These are phyloP conservation scores for Corythaeola cristata DNA, from an alignment of 2,113 vertebrate species.

Conservation along the genomic window DNA sequence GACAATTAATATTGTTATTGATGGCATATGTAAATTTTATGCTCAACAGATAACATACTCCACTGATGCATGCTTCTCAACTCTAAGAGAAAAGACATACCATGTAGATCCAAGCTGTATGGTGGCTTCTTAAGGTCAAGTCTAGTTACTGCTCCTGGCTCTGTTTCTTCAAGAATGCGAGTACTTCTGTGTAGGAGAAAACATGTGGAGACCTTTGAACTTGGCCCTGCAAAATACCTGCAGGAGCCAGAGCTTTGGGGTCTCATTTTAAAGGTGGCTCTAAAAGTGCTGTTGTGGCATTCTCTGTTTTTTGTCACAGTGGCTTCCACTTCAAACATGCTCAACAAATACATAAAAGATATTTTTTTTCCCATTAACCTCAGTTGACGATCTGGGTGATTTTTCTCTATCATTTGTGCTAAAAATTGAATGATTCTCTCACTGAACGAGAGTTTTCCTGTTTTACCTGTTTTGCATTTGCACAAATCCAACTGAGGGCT, in stretches of 20 bases:
- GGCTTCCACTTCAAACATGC: background rate
- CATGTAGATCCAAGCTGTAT: background rate
- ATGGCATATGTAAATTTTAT: background rate
- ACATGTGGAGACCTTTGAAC: too few species aligned
- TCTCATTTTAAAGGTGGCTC: background rate
- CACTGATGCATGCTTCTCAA: too few species aligned
- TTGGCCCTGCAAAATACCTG: background rate
- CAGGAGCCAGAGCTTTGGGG: background rate
- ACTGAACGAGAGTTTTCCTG: background rate
- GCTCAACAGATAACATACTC: background rate
- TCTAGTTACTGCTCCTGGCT: background rate
- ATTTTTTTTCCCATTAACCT: background rate
- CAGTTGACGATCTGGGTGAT: background rate
- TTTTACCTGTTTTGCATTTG: background rate
- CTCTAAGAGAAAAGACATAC: background rate
- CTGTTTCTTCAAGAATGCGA: background rate
- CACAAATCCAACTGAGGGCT: background rate
- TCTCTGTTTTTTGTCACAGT: background rate
- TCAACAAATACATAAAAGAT: background rate
- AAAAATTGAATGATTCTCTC: background rate
- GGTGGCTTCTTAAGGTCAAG: background rate
- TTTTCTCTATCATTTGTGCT: background rate
- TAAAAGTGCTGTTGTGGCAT: background rate
- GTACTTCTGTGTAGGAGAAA: background rate
- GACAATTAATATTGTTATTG: background rate